Base-by-base conservation (phyloP, 2,113 vertebrate species). In the Albula goreensis region DNA sequence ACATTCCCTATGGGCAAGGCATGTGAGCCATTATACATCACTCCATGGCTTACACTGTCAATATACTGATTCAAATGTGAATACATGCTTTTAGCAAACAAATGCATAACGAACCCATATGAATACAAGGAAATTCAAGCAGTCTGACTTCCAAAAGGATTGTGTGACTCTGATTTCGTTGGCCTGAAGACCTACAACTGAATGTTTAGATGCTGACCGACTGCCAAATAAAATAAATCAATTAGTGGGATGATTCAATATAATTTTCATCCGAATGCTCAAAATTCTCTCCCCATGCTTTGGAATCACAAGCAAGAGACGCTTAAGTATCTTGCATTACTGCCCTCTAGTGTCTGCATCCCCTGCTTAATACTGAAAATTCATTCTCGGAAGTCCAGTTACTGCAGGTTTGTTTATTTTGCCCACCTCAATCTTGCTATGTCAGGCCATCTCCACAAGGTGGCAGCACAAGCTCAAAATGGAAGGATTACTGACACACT, bases 1-100 rank as follows among this genome's bases (percentile, higher is more conserved):
- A 0, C 98, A 99, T 83, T 99, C 98, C 31, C 98, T 99, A 89
- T 25, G 89, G 92, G 78, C 86, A 82, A 6, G 51, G 52, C 5
- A 78, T 0, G 12, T 19, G 17, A 48, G 56, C 48, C 77, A 70
- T 52, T 51, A 57, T 6, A 3, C 7, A 19, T 17, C 15, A 19
- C 22, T 22, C 53, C 2, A 31, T 19, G 10, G 3, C 19, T 11
- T 13, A 10, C 31, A 41, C 31, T 41, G 31, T 41, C 49, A 79
- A 79, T 12, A 49, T 49, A 25, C 31, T 41, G 31, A 41, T 41
- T 41, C 31, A 41, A 41, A 41, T 41, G 31, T 41, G 31, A 41
- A 41, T 41, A 41, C 31, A 25, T 5, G n/a, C 77, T 41, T 31
- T 78, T 41, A 50, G 13, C 15, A 11, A 22, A 5, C 7, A 79